Evolutionary conservation across 1,140 invertebrate genomes (phyloP).

Genomic region (Sarcophaga bullata): DNA sequence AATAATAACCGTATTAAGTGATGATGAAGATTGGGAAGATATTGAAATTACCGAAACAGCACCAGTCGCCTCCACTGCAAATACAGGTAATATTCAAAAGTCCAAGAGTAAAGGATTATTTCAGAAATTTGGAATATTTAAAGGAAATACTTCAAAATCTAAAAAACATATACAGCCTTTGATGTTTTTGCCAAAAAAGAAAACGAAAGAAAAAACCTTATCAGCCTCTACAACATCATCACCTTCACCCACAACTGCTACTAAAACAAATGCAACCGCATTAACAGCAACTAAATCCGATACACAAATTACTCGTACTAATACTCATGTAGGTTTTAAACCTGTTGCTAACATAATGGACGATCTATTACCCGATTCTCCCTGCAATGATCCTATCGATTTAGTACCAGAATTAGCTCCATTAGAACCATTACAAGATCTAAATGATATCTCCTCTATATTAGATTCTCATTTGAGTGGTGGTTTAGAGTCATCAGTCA

Average conservation of each 20-base stretch:
- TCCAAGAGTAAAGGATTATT: conserved; percentile 38
- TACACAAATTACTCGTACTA: neutral
- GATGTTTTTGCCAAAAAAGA: conserved; percentile 31
- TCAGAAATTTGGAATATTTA: conserved; percentile 39
- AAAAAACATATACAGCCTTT: conserved; percentile 34
- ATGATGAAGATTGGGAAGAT: conserved; percentile 48
- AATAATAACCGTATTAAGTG: conserved; percentile 18
- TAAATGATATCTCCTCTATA: conserved; percentile 43
- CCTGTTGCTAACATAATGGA: conserved; percentile 39
- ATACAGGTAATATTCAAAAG: conserved; percentile 16
- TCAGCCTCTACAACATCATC: neutral
- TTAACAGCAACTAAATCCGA: neutral
- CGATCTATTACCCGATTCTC: conserved; percentile 43
- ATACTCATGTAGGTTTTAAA: conserved; percentile 34
- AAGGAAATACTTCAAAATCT: conserved; percentile 28
- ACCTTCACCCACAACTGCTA: conserved; percentile 9
- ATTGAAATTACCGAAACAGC: conserved; percentile 46
- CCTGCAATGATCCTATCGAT: conserved; percentile 43
- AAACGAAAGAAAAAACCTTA: conserved; percentile 27
- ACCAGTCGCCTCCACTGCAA: conserved; percentile 2
- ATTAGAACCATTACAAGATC: conserved; percentile 42
- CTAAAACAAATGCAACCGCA: neutral
- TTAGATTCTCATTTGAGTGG: conserved; percentile 42
- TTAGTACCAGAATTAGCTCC: conserved; percentile 41
- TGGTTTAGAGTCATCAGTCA: neutral